These are phyloP conservation scores for Acanthacorydalis orientalis DNA, from an alignment of 2,888 invertebrate species.

Conservation along the genomic window DNA sequence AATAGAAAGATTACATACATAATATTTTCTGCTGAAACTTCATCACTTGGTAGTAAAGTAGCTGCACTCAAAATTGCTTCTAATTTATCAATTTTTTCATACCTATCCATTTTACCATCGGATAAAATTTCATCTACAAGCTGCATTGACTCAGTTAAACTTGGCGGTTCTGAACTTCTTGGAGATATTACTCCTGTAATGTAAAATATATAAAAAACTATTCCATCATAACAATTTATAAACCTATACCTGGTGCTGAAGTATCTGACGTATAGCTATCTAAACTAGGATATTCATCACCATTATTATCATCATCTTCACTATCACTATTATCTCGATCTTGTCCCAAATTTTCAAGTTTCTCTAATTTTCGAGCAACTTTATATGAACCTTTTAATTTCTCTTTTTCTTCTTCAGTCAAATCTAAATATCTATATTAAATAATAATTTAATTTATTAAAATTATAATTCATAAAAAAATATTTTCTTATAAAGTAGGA, in stretches of 20 bases:
- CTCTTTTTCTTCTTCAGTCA: slow-evolving; percentile 84
- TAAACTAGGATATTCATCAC: slow-evolving; percentile 63
- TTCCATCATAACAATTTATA: neutral
- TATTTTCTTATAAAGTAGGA: neutral
- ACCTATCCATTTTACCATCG: slow-evolving; percentile 65
- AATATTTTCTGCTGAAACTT: too few species aligned
- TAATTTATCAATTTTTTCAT: slow-evolving; percentile 71
- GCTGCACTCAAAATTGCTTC: slow-evolving; percentile 74
- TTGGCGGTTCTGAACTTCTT: slow-evolving; percentile 60
- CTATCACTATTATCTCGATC: slow-evolving; percentile 60
- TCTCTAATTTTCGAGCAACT: slow-evolving; percentile 82
- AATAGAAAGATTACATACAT: too few species aligned
- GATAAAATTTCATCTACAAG: slow-evolving; percentile 72
- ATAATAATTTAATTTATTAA: neutral
- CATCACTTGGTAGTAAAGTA: slow-evolving; percentile 37
- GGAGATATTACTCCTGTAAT: slow-evolving; percentile 45
- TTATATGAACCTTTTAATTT: slow-evolving; percentile 81
- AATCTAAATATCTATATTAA: slow-evolving; percentile 55
- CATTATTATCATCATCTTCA: slow-evolving; percentile 54
- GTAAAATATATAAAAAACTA: neutral
- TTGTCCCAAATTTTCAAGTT: slow-evolving; percentile 65
- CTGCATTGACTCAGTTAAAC: slow-evolving; percentile 78
- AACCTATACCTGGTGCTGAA: slow-evolving; percentile 29
- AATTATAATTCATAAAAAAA: neutral
- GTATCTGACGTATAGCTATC: slow-evolving; percentile 66